Evolutionary conservation across 2,888 invertebrate genomes (phyloP), one percentile per base, ranked within the genome.

Genomic region (Rotaria sp.): DNA sequence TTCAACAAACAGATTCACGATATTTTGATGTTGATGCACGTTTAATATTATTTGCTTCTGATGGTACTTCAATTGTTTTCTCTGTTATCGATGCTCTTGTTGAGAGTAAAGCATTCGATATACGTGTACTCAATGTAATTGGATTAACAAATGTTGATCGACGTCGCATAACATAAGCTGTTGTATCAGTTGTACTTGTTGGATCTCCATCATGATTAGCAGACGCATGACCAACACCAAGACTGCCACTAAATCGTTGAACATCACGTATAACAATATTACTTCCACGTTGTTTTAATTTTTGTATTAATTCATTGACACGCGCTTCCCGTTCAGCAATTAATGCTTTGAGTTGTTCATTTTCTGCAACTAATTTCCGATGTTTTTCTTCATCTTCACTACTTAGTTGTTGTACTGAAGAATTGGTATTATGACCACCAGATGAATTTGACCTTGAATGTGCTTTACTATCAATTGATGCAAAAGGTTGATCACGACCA

Each of bases 261-360:
- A 45, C 45, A 80, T 80, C 80, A 45, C 80, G 80, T 80, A 80
- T 80, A 26, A 80, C 80, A 80, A 80, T 45, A 80, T 80, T 80
- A 45, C 24, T 80, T 45, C 80, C 80, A 15, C 38, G 41, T 80
- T 45, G 80, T 80, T 45, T 80, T n/a, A 80, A n/a, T 80, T 80
- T 80, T 80, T 80, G 45, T 26, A 80, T 80, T 80, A 80, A 80
- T 45, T 80, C 80, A 80, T 80, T 80, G 0, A 80, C 45, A 13
- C 45, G 41, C 26, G 45, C 80, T 80, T 80, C 80, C 45, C 80
- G 80, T 80, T 95, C 95, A 88, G 95, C 94, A 90, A 99, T 97
- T 89, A 97, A 94, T 92, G 95, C 94, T 92, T 97, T 96, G 88
- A 99, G 93, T 90, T 97, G 96, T 90, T 97, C 97, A 92, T 99